Conservation (phyloP, 2,113 vertebrate species). For the Diadophis punctatus region DNA sequence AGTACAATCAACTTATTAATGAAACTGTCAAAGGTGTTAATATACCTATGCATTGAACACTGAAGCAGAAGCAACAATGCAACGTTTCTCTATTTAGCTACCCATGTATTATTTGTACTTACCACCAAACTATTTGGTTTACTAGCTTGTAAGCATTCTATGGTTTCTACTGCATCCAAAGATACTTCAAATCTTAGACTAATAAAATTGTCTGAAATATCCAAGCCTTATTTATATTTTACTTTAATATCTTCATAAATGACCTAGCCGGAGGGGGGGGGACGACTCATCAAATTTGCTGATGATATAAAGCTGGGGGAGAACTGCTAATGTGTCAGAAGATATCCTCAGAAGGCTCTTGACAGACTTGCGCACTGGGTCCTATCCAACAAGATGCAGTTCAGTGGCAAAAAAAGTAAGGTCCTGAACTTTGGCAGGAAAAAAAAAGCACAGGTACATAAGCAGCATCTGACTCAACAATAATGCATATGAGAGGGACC, state of each 20-base stretch:
- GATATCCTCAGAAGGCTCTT: background rate
- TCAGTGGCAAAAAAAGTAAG: background rate
- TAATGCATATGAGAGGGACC: background rate
- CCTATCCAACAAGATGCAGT: background rate
- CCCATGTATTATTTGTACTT: background rate
- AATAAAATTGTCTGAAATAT: background rate
- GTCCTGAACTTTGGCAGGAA: background rate
- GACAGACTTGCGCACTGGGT: background rate
- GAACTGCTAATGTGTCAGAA: background rate
- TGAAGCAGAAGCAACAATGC: background rate
- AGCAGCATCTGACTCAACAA: background rate
- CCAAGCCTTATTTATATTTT: background rate
- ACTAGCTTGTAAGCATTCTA: background rate
- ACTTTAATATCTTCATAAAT: background rate
- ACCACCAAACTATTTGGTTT: background rate
- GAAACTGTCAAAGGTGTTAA: background rate
- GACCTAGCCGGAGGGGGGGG: background rate
- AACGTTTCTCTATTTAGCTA: background rate
- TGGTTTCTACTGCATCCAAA: too few relatives aligned
- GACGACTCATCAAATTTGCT: background rate
- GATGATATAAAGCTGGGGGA: background rate
- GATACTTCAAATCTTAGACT: too few relatives aligned
- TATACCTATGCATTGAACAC: background rate
- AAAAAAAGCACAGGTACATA: background rate
- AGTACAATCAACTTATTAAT: background rate